Evolutionary conservation across 2,888 invertebrate genomes (phyloP).

Genomic region (Platerodrilus igneus): DNA sequence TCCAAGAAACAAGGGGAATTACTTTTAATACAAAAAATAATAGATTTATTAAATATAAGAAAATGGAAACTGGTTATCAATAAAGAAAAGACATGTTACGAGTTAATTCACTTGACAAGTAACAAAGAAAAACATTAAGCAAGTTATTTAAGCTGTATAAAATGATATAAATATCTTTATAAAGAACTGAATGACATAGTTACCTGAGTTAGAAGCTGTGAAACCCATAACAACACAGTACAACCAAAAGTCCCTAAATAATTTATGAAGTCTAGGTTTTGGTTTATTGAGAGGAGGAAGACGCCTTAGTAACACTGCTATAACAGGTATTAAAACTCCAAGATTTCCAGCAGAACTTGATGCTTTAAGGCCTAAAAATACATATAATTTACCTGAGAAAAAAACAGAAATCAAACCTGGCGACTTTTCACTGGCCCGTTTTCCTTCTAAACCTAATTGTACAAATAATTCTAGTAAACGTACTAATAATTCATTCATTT

Average conservation of each 20-base stretch:
- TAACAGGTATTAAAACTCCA: conserved; percentile 96
- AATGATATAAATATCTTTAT: conserved; percentile 7
- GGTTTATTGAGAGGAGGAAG: conserved; percentile 89
- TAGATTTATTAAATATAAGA: no score
- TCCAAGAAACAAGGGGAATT: no score
- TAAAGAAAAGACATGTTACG: no score
- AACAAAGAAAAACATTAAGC: no score
- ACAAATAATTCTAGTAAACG: conserved; percentile 94
- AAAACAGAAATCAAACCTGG: conserved; percentile 51
- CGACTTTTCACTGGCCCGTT: conserved; percentile 89
- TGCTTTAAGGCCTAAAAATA: conserved; percentile 60
- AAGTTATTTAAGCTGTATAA: no score
- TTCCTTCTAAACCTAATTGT: conserved; percentile 94
- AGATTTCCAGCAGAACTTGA: conserved; percentile 95
- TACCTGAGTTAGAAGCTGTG: conserved; percentile 74
- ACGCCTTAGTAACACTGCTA: conserved; percentile 81
- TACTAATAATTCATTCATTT: conserved; percentile 79
- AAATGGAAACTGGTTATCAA: no score
- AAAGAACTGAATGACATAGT: conserved; percentile 29
- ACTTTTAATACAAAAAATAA: no score
- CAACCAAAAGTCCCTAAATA: conserved; percentile 99
- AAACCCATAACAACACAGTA: conserved; percentile 99
- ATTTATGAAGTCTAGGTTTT: conserved; percentile 84
- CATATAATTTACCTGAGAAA: neutral
- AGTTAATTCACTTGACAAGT: no score